Evolutionary conservation across 2,113 vertebrate genomes (phyloP), one percentile per base, ranked within the genome.

Genomic region (Pimephales promelas): DNA sequence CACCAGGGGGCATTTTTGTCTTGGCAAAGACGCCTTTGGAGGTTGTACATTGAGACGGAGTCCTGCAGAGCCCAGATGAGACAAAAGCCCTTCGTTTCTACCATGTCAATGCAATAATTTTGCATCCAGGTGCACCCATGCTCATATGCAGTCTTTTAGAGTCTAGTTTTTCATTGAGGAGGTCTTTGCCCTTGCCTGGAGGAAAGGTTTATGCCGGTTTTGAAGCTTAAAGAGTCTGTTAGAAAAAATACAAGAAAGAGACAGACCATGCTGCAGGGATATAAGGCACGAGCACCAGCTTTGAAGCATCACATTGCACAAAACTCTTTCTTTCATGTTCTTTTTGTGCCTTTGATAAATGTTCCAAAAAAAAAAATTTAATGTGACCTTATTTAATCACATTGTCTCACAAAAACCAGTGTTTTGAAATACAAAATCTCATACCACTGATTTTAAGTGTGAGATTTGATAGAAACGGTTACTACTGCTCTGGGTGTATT

Each of bases 1-100:
- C 93, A 93, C 91, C 89, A 92, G 94, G 89, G 91, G 94, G 84
- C 84, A 83, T 24, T 75, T 47, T 83, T 83, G 81, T 47, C 76
- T 83, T 85, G 77, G 1, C 22, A 66, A 84, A 73, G 34, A 6
- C 2, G n/a, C 14, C 40, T 71, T 86, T 75, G 4, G 10, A 3
- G n/a, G 47, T 64, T 28, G 62, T 47, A 26, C 43, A 31, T 49
- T 49, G 16, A 56, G 13, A 56, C 43, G 2, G n/a, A 16, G 22
- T 18, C 68, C 49, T 26, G 36, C 47, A 77, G 28, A 84, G 31
- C 31, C 56, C 57, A 84, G 24, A 59, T 72, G 16, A 83, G 68
- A 87, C 86, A 85, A 84, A 84, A 81, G 79, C 79, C 34, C n/a
- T 28, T 56, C 3, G 16, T 43, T 78, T 79, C 66, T 14, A 31